These are phyloP conservation scores for Laspeyria flexula DNA, from an alignment of 2,888 invertebrate genomes.

Conservation along the genomic window DNA sequence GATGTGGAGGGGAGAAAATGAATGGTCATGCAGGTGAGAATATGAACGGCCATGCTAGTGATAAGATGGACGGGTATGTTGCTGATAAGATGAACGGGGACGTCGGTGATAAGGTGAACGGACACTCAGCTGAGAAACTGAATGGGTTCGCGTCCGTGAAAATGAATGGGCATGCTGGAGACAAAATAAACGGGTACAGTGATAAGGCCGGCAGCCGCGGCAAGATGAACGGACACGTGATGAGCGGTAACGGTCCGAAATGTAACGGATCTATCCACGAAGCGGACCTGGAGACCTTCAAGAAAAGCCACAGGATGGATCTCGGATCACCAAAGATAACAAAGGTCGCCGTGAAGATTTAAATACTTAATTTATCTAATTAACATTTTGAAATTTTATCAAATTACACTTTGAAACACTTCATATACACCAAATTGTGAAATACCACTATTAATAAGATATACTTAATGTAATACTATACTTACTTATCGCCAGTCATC, in stretches of 20 bases:
- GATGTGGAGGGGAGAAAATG: constrained; percentile 24
- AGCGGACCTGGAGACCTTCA: constrained; percentile 52
- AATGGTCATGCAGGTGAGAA: constrained; percentile 49
- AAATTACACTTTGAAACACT: constrained; percentile 74
- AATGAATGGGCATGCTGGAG: constrained; percentile 47
- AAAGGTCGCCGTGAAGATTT: constrained; percentile 80
- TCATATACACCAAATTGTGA: constrained; percentile 65
- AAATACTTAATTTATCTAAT: constrained; percentile 54
- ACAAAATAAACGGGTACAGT: constrained; percentile 51
- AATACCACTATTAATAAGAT: constrained; percentile 47
- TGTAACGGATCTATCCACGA: constrained; percentile 47
- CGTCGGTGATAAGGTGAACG: constrained; percentile 47
- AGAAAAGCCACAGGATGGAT: constrained; percentile 65
- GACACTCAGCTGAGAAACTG: constrained; percentile 42
- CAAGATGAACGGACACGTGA: constrained; percentile 47
- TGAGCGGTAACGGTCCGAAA: constrained; percentile 38
- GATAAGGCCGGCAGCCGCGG: constrained; percentile 48
- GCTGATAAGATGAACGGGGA: constrained; percentile 39
- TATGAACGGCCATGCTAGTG: constrained; percentile 35
- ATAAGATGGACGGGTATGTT: constrained; percentile 4
- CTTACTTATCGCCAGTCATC: constrained; percentile 40
- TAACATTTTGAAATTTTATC: constrained; percentile 66
- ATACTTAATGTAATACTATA: constrained; percentile 44
- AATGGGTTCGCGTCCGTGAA: constrained; percentile 42
- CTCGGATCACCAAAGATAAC: constrained; percentile 81